Percentiles rank a stretch among this genome's conserved stretches.
phyloP scores from a whole-genome alignment of 2,113 vertebrate species.

The Corythornis cristatus region DNA sequence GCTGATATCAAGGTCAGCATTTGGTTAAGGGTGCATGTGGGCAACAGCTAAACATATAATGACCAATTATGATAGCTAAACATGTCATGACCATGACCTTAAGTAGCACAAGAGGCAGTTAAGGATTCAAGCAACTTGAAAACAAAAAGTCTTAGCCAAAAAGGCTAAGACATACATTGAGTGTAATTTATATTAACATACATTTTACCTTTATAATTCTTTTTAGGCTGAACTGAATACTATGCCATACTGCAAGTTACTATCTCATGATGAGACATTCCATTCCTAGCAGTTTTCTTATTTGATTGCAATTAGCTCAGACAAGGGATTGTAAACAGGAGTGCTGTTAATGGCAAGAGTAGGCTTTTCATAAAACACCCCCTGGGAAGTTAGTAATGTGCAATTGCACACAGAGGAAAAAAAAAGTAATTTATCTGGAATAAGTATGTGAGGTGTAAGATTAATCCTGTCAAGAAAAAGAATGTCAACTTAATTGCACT shows the following conservation, averaged over 20 bases:
- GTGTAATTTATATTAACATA: neutral
- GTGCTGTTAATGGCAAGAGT: neutral
- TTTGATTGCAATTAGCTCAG: neutral
- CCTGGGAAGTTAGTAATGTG: neutral
- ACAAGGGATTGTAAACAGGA: neutral
- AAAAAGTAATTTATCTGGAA: neutral
- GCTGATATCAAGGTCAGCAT: neutral
- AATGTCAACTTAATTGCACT: neutral
- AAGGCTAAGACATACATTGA: neutral
- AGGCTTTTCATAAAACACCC: neutral
- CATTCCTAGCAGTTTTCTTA: neutral
- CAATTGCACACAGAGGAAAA: neutral
- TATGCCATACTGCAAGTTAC: neutral
- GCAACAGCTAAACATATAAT: accelerated
- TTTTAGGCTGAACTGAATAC: neutral
- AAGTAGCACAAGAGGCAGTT: neutral
- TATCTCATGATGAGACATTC: neutral
- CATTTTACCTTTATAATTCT: neutral
- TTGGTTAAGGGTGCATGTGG: neutral
- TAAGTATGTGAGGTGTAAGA: neutral
- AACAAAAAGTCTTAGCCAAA: neutral
- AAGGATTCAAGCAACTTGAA: neutral
- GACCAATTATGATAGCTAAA: neutral
- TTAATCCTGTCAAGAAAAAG: neutral
- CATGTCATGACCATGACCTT: accelerated